Percentiles rank a stretch among this genome's conserved stretches.
Conservation (phyloP, 35 echinoderm and acorn worm species). For the Ophioderma brevispina region DNA sequence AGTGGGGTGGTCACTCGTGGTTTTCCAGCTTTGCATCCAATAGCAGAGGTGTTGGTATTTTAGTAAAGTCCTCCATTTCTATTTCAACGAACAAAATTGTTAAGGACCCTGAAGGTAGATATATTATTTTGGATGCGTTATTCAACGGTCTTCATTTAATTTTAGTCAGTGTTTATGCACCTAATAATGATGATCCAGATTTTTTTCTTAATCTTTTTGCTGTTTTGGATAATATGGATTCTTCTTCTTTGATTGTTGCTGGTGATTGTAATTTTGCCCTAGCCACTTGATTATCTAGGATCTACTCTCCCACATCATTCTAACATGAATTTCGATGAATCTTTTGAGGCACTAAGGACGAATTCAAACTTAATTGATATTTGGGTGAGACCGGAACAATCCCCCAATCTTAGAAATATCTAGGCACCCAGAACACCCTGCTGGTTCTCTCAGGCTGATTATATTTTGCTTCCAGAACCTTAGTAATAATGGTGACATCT, state of each 20-base stretch:
- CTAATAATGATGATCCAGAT: slow-evolving; percentile 4
- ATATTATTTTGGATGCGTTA: neutral
- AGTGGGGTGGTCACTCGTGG: slow-evolving; percentile 8
- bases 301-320: neutral
- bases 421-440: too few relatives aligned
- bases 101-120: slow-evolving; percentile 5
- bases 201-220: slow-evolving; percentile 23
- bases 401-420: too few relatives aligned
- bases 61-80: neutral
- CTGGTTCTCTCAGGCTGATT: too few relatives aligned
- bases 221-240: neutral
- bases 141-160: neutral
- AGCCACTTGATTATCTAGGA: neutral
- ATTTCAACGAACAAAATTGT: neutral
- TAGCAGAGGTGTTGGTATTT: slow-evolving; percentile 16
- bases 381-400: too few relatives aligned
- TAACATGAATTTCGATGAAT: neutral
- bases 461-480: too few relatives aligned
- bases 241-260: neutral
- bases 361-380: neutral
- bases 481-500: too few relatives aligned
- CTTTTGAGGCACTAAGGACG: neutral
- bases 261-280: neutral
- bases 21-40: slow-evolving; percentile 7
- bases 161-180: slow-evolving; percentile 19